Evolutionary conservation across 2,888 invertebrate genomes (phyloP), one percentile per base, ranked within the genome.

Genomic region (Thymelicus acteon): DNA sequence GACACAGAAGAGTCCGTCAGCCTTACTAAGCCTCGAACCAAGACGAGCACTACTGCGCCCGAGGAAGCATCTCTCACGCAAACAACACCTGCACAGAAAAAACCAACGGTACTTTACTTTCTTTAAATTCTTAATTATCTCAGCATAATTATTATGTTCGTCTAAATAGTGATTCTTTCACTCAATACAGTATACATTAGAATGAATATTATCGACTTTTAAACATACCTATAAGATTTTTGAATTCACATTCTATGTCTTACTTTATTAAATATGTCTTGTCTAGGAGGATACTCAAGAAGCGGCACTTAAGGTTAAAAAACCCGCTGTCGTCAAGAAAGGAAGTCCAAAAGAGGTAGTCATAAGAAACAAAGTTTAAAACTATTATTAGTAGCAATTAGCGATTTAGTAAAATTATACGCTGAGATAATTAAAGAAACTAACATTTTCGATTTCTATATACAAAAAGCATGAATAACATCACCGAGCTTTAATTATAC

Each of bases 1-100:
- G 92, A 93, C 80, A 89, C 89, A 86, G 88, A 93, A 86, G 84
- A 95, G 90, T 91, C 89, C 78, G 86, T 93, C 82, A 94, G 85
- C 81, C 84, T 94, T 78, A 86, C 88, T 80, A 91, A 92, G 79
- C 93, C 93, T 76, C 88, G 88, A 78, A 89, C 88, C 85, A 94
- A 93, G 85, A 93, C 91, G 77, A 92, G 91, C 87, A 92, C 93
- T 72, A 92, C 92, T 73, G 91, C 93, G 76, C 93, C 93, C 67
- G 93, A 92, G 85, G 93, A 93, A 78, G 93, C 92, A 78, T 85
- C 92, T 75, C 91, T 93, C 75, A 92, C 92, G 79, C 92, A 93
- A 91, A 93, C 93, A 84, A 93, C 92, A 81, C 92, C 92, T 76
- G 82, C 91, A 80, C 90, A 91, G 91, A 93, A 92, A 91, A 93